Percentiles rank a stretch among this genome's conserved stretches.
Conservation (phyloP, 2,888 invertebrate species). For the Ellobium chinense region DNA sequence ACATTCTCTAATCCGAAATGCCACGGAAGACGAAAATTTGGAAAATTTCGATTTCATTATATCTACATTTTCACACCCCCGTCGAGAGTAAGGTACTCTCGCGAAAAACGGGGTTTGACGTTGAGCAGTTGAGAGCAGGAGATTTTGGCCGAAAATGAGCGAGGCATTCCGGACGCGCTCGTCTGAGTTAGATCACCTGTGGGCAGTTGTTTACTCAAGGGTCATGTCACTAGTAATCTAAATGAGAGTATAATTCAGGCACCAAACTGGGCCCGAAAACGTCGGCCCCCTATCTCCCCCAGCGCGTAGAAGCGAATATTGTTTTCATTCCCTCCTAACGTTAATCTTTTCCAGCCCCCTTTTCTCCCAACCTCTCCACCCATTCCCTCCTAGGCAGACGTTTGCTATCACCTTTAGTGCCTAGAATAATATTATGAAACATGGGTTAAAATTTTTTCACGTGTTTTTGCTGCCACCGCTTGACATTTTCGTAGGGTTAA, state of each 20-base stretch:
- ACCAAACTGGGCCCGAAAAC: not conserved
- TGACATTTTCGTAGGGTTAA: constrained; percentile 7
- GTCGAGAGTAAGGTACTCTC: too few relatives aligned
- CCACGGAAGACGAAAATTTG: constrained; percentile 5
- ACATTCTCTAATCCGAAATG: too few relatives aligned
- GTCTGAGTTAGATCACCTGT: not conserved
- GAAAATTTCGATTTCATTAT: constrained; percentile 1
- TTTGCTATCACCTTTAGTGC: not conserved
- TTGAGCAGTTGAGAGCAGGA: too few relatives aligned
- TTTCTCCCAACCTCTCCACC: not conserved
- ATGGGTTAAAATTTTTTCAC: not conserved
- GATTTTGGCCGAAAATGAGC: too few relatives aligned
- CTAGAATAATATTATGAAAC: constrained; percentile 15
- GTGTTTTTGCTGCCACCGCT: not conserved
- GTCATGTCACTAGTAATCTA: not conserved
- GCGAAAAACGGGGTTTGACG: too few relatives aligned
- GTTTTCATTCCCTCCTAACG: not conserved
- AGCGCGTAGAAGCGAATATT: too few relatives aligned
- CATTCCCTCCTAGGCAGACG: not conserved
- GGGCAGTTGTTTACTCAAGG: not conserved
- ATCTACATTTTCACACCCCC: too few relatives aligned
- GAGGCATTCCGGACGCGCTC: not conserved
- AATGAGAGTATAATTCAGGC: not conserved
- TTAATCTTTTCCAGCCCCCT: not conserved
- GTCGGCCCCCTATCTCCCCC: not conserved